These are phyloP conservation scores for Tinea trinotella DNA, from an alignment of 2,888 invertebrate genomes.

Conservation along the genomic window DNA sequence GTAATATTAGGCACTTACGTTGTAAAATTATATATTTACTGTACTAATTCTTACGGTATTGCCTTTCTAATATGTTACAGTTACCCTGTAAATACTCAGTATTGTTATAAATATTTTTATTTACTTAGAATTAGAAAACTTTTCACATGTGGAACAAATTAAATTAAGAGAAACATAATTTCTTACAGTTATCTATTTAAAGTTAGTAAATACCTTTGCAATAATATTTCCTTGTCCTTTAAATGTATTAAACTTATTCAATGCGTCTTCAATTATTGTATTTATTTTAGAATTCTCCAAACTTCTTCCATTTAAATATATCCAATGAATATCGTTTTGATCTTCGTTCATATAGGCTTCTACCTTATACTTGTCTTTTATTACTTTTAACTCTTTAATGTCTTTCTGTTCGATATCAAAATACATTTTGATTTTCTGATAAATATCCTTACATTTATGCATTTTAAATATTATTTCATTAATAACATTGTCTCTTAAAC, in stretches of 20 bases:
- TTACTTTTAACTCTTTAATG: conserved; percentile 43
- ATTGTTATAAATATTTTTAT: too few relatives aligned
- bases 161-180: too few relatives aligned
- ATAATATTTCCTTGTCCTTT: conserved; percentile 27
- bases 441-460: conserved; percentile 66
- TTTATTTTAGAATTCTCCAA: conserved; percentile 61
- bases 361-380: conserved; percentile 59
- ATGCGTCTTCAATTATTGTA: conserved; percentile 34
- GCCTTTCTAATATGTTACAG: too few relatives aligned
- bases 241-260: conserved; percentile 26
- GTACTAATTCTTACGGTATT: not conserved
- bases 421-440: conserved; percentile 57
- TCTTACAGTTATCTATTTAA: too few relatives aligned
- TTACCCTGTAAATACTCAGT: too few relatives aligned
- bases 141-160: too few relatives aligned
- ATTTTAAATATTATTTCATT: conserved; percentile 74
- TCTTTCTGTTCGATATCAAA: conserved; percentile 32
- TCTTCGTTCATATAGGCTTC: conserved; percentile 66
- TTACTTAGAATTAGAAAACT: too few relatives aligned
- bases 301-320: conserved; percentile 77
- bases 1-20: conserved; percentile 2
- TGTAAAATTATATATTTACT: not conserved
- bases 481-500: conserved; percentile 76
- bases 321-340: conserved; percentile 59
- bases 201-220: conserved; percentile 30